phyloP scores from a whole-genome alignment of 1,140 invertebrate genomes.

The Oncopodura yosiiana region DNA sequence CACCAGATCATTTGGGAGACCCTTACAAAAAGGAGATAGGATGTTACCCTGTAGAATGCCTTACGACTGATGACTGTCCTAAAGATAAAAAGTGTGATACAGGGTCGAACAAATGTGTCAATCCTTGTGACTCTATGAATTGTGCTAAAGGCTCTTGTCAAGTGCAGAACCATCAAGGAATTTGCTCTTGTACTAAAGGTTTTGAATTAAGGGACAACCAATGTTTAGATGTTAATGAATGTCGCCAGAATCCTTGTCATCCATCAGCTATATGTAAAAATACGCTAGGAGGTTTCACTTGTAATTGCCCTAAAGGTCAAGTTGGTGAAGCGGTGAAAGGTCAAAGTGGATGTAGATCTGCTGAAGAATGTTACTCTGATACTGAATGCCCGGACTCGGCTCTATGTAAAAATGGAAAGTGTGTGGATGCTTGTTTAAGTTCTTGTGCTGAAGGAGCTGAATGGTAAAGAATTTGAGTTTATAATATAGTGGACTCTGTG shows the following conservation, averaged over 20 bases:
- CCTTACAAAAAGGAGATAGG: conserved; percentile 48
- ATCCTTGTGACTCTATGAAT: conserved; percentile 61
- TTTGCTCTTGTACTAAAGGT: conserved; percentile 64
- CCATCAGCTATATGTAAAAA: conserved; percentile 65
- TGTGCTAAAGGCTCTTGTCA: conserved; percentile 57
- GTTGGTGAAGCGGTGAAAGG: conserved; percentile 58
- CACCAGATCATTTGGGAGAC: conserved; percentile 68
- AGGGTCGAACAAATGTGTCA: conserved; percentile 64
- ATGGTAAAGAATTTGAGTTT: too few relatives aligned
- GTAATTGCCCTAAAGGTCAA: conserved; percentile 64
- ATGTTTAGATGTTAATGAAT: conserved; percentile 76
- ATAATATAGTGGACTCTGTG: too few relatives aligned
- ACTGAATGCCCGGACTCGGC: conserved; percentile 66
- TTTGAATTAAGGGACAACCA: conserved; percentile 52
- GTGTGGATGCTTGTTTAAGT: conserved; percentile 67
- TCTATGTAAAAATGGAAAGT: conserved; percentile 62
- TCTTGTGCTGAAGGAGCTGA: conserved; percentile 65
- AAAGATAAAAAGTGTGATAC: conserved; percentile 61
- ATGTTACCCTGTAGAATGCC: conserved; percentile 66
- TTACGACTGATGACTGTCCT: conserved; percentile 62
- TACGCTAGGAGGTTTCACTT: conserved; percentile 61
- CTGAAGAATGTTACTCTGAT: conserved; percentile 70
- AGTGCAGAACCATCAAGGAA: conserved; percentile 55
- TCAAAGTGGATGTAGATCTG: conserved; percentile 54
- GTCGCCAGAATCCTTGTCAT: conserved; percentile 62